These are phyloP conservation scores for Pseudomyrmex concolor DNA, from an alignment of 1,140 invertebrate genomes.

Conservation along the genomic window DNA sequence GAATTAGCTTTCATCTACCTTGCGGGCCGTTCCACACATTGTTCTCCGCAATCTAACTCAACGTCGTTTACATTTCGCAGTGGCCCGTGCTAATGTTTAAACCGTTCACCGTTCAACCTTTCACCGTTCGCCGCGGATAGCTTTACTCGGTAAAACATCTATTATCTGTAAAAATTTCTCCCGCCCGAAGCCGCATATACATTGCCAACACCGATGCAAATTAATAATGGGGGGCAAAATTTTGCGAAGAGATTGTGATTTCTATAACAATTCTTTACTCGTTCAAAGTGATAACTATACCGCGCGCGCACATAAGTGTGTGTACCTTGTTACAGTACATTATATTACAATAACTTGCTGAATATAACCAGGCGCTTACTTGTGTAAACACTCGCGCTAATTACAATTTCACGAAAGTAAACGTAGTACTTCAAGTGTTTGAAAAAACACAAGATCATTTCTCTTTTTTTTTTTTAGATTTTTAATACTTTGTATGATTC, in stretches of 20 bases:
- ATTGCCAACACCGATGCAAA: not conserved
- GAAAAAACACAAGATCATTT: no score
- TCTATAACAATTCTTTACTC: not conserved
- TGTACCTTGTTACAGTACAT: no score
- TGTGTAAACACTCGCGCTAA: not conserved
- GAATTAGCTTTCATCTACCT: constrained; percentile 78
- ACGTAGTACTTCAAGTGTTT: not conserved
- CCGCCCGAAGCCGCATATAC: not conserved
- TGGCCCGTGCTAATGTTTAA: constrained; percentile 78
- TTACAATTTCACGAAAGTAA: constrained; percentile 25
- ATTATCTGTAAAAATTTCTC: constrained; percentile 46
- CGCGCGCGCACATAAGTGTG: no score
- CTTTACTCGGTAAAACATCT: constrained; percentile 46
- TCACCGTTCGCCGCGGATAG: constrained; percentile 56
- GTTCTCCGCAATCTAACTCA: constrained; percentile 77
- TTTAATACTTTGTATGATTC: not conserved
- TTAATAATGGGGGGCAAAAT: constrained; percentile 2
- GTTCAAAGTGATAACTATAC: no score
- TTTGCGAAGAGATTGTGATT: not conserved
- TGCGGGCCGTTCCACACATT: constrained; percentile 69
- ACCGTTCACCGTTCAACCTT: constrained; percentile 57
- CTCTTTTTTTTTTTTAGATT: constrained; percentile 10
- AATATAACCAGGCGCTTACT: not conserved
- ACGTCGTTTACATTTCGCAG: constrained; percentile 77
- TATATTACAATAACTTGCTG: constrained; percentile 3